Evolutionary conservation across 2,113 vertebrate genomes (phyloP).

Genomic region (Phocoena sinus): DNA sequence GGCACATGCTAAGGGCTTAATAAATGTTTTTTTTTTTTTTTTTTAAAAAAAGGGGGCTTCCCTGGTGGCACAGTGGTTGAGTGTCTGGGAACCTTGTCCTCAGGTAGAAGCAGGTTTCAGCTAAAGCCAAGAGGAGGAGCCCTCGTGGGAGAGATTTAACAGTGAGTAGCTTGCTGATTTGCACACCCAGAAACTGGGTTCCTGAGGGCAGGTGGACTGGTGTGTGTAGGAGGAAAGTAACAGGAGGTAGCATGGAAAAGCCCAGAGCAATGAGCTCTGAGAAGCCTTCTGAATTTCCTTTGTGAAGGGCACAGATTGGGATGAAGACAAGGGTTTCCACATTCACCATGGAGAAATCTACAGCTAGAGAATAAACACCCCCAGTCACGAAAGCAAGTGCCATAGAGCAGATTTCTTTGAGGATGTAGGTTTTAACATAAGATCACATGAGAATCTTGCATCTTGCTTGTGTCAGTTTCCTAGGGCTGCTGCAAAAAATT

Average conservation of each 20-base stretch:
- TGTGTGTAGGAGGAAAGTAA: fast-evolving
- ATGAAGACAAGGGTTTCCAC: not conserved
- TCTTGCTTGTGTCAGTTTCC: not conserved
- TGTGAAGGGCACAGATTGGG: fast-evolving
- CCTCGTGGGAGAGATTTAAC: not conserved
- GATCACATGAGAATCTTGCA: not conserved
- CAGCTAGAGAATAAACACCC: not conserved
- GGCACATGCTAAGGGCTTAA: not conserved
- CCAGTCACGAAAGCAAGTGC: fast-evolving
- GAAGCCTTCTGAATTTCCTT: not conserved
- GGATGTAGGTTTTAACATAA: not conserved
- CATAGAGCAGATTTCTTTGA: not conserved
- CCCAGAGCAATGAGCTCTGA: not conserved
- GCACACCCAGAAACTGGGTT: too few species aligned
- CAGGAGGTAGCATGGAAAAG: fast-evolving
- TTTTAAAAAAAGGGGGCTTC: not conserved
- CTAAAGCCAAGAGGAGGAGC: not conserved
- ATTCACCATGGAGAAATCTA: not conserved
- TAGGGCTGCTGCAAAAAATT: not conserved
- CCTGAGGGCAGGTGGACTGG: too few species aligned
- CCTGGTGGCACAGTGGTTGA: too few species aligned
- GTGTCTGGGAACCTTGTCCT: not conserved
- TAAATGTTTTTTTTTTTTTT: not conserved
- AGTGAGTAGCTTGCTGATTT: not conserved
- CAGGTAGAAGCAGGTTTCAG: not conserved